Evolutionary conservation across 2,888 invertebrate genomes (phyloP).

Genomic region (Alviniconcha strummeri): DNA sequence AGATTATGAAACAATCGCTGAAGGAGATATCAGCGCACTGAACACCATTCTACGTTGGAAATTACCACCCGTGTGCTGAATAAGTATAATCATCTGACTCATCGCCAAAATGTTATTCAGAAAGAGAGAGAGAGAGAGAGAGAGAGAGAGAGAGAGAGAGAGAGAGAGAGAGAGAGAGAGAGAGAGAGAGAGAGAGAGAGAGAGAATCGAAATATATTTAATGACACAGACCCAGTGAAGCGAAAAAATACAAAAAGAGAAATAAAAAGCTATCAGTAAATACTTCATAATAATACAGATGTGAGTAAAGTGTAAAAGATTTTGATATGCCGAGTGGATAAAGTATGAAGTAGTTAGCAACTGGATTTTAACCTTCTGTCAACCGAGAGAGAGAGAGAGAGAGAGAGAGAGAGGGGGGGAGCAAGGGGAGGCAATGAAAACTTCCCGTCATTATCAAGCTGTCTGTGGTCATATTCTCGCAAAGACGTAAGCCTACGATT

Average conservation of each 20-base stretch:
- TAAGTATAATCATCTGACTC: not conserved
- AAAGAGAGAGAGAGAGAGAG: not conserved
- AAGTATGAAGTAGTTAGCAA: no score
- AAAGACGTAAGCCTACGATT: no score
- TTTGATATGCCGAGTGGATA: no score
- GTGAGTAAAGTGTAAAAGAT: no score
- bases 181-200: not conserved
- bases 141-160: not conserved
- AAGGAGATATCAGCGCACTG: not conserved
- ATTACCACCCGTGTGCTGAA: not conserved
- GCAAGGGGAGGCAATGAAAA: no score
- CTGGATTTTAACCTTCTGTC: no score
- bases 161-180: not conserved
- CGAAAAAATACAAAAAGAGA: not conserved
- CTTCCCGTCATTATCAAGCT: no score
- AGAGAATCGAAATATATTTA: not conserved
- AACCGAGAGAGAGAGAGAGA: no score
- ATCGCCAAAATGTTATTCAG: not conserved
- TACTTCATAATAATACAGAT: no score
- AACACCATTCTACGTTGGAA: not conserved
- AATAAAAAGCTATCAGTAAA: no score
- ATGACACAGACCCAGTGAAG: not conserved
- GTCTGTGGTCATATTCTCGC: no score
- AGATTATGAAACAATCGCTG: not conserved
- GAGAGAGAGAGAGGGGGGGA: no score